A percentile compares a stretch with the other conserved stretches of the same genome.
Evolutionary conservation across 1,140 invertebrate species (phyloP).

Genomic region (Diachasmimorpha longicaudata): DNA sequence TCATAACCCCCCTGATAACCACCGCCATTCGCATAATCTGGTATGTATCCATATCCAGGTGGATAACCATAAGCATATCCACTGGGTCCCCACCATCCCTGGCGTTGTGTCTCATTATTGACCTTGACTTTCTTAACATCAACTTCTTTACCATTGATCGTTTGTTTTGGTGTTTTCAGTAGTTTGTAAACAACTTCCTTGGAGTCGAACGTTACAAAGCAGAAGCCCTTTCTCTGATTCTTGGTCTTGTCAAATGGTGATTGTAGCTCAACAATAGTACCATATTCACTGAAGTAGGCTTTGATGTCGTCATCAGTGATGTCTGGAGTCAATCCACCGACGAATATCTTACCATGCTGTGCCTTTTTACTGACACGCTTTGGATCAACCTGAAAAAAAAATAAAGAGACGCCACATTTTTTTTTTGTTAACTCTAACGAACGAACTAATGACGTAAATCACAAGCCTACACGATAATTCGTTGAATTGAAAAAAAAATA

Average conservation of each 20-base stretch:
- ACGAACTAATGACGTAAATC: no score
- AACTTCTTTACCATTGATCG: conserved; percentile 70
- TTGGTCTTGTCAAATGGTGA: conserved; percentile 76
- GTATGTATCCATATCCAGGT: conserved; percentile 60
- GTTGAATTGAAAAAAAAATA: background rate
- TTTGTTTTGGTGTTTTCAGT: conserved; percentile 70
- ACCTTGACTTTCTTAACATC: conserved; percentile 65
- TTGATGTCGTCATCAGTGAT: conserved; percentile 71
- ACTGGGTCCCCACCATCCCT: conserved; percentile 58
- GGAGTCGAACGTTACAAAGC: conserved; percentile 73
- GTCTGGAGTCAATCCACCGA: conserved; percentile 72
- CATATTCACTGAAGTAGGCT: conserved; percentile 69
- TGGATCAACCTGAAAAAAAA: conserved; percentile 63
- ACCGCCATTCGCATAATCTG: conserved; percentile 52
- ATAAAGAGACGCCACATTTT: background rate
- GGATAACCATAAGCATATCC: conserved; percentile 59
- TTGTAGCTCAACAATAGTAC: conserved; percentile 71
- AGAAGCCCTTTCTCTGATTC: conserved; percentile 72
- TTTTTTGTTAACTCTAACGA: no score
- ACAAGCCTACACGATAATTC: background rate
- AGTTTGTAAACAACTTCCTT: conserved; percentile 69
- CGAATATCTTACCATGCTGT: conserved; percentile 71
- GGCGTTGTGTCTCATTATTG: conserved; percentile 57
- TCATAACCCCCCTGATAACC: conserved; percentile 57
- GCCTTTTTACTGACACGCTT: conserved; percentile 70